Evolutionary conservation across 2,113 vertebrate species (phyloP).

Genomic region (Thamnaconus septentrionalis): DNA sequence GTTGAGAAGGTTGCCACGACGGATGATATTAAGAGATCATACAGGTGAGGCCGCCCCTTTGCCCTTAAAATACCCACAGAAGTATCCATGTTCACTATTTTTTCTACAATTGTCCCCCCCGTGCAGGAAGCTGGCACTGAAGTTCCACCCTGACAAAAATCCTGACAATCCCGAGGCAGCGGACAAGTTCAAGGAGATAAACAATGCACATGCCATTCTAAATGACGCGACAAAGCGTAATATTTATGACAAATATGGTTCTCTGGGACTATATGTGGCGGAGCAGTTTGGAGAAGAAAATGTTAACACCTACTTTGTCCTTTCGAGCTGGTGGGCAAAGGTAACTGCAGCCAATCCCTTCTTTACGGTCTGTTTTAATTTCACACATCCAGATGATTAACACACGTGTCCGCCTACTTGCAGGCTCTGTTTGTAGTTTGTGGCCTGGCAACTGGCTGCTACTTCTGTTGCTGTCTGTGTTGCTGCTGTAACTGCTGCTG

Average conservation of each 20-base stretch:
- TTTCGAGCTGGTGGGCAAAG: slow-evolving; percentile 99
- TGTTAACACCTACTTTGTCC: slow-evolving; percentile 98
- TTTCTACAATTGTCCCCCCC: background rate
- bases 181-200: slow-evolving; percentile 99
- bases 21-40: slow-evolving; percentile 97
- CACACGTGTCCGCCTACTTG: background rate
- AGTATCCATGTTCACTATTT: too few species aligned
- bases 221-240: slow-evolving; percentile 95
- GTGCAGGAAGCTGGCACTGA: slow-evolving; percentile 93
- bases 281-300: slow-evolving; percentile 99
- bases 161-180: slow-evolving; percentile 95
- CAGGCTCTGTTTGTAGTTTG: slow-evolving; percentile 95
- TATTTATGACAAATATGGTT: slow-evolving; percentile 98
- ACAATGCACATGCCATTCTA: slow-evolving; percentile 95
- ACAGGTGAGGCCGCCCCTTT: slow-evolving; percentile 80
- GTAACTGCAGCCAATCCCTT: slow-evolving; percentile 65
- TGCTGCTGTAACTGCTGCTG: slow-evolving; percentile 99
- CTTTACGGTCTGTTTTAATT: background rate
- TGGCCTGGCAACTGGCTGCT: slow-evolving; percentile 94
- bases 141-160: slow-evolving; percentile 98
- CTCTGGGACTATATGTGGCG: slow-evolving; percentile 95
- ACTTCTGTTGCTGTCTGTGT: slow-evolving; percentile 98
- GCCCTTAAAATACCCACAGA: too few species aligned
- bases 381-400: background rate
- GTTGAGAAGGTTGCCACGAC: slow-evolving; percentile 92